Evolutionary conservation across 1,140 invertebrate species (phyloP).

Genomic region (Halesus radiatus): DNA sequence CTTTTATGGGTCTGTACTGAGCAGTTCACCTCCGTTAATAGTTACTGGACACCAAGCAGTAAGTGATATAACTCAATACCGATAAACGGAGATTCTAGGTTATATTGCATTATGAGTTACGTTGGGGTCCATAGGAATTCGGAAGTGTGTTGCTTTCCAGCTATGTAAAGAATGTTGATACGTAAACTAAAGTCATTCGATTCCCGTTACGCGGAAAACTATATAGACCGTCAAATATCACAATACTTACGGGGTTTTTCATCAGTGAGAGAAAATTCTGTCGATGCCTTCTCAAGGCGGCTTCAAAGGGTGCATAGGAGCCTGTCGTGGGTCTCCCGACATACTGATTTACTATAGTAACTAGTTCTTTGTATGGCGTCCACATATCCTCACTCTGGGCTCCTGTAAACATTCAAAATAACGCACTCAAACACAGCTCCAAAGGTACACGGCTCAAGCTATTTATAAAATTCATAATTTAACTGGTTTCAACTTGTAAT

Average conservation of each 20-base stretch:
- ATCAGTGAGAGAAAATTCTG: constrained; percentile 90
- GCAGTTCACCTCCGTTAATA: too few species aligned
- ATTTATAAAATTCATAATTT: not conserved
- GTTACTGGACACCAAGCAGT: too few species aligned
- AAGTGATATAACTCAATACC: too few species aligned
- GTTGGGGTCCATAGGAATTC: too few species aligned
- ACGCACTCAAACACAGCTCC: not conserved
- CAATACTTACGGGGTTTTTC: constrained; percentile 85
- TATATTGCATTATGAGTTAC: too few species aligned
- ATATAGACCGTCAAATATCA: too few species aligned
- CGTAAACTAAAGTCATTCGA: too few species aligned
- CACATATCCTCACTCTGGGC: constrained; percentile 83
- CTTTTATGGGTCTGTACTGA: too few species aligned
- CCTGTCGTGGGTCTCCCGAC: constrained; percentile 76
- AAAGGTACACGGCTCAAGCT: not conserved
- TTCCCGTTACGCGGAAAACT: too few species aligned
- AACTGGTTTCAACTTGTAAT: not conserved
- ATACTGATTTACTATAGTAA: constrained; percentile 79
- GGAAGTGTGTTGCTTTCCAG: too few species aligned
- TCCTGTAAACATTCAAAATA: constrained; percentile 57
- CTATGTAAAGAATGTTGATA: too few species aligned
- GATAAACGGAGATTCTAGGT: too few species aligned
- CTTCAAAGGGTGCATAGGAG: constrained; percentile 84
- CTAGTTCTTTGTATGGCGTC: constrained; percentile 89
- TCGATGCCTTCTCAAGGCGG: constrained; percentile 83